Evolutionary conservation across 2,797 vertebrate species (phyloP).

Genomic region (Furcifer pardalis): DNA sequence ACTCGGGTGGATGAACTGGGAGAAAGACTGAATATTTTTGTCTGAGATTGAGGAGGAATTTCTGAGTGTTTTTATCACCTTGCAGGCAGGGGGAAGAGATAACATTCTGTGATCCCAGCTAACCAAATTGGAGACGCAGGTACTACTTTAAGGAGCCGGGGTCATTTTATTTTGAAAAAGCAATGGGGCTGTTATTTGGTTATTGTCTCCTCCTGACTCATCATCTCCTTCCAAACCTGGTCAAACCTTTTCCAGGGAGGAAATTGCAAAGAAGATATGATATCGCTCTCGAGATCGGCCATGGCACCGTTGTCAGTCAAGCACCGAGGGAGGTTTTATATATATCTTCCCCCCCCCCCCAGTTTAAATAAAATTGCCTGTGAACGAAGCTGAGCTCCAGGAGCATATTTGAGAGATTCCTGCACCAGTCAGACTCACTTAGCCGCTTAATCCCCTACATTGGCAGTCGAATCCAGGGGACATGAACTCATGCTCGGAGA

Average conservation of each 20-base stretch:
- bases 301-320: slow-evolving; percentile 57
- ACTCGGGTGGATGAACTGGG: fast-evolving
- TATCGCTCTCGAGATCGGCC: slow-evolving; percentile 51
- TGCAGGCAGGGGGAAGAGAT: background rate
- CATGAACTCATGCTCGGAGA: slow-evolving; percentile 63
- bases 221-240: background rate
- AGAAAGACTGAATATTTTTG: background rate
- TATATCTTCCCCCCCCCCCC: background rate
- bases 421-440: slow-evolving; percentile 74
- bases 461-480: slow-evolving; percentile 71
- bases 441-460: slow-evolving; percentile 77
- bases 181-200: slow-evolving; percentile 45
- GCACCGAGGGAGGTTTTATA: slow-evolving; percentile 30
- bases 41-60: background rate
- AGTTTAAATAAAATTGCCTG: slow-evolving; percentile 70
- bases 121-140: background rate
- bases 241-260: background rate
- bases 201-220: background rate
- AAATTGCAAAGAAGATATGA: slow-evolving; percentile 39
- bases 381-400: slow-evolving; percentile 64
- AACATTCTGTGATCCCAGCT: background rate
- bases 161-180: background rate
- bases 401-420: slow-evolving; percentile 71
- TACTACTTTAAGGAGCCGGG: slow-evolving; percentile 6
- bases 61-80: slow-evolving; percentile 24